phyloP scores from a whole-genome alignment of 2,797 vertebrate genomes.

The Champsocephalus esox region DNA sequence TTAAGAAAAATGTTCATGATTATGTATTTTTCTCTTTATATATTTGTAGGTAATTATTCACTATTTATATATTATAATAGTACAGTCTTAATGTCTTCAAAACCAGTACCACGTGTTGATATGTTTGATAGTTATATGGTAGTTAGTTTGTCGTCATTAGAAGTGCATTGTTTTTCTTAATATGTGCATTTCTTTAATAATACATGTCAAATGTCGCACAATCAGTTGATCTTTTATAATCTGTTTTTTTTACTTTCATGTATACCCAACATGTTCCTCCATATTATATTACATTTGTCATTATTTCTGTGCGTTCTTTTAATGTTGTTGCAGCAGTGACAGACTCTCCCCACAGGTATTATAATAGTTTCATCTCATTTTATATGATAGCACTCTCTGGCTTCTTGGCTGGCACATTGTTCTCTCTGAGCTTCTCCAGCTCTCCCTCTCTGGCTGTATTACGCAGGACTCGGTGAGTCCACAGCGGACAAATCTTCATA shows the following conservation, averaged over 20 bases:
- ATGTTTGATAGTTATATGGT: neutral
- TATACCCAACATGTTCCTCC: neutral
- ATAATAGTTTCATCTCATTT: constrained; percentile 51
- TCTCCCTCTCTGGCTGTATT: constrained; percentile 53
- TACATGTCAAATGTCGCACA: neutral
- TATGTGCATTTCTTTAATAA: neutral
- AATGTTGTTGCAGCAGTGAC: constrained; percentile 16
- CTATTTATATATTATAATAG: neutral
- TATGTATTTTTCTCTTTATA: neutral
- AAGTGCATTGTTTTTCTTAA: neutral
- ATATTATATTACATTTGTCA: neutral
- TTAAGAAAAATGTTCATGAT: neutral
- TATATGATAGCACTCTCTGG: constrained; percentile 36
- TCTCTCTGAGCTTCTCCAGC: constrained; percentile 49
- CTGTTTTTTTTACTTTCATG: neutral
- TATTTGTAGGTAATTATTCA: neutral
- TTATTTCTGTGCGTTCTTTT: neutral
- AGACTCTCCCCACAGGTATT: constrained; percentile 23
- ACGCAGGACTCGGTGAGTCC: constrained; percentile 61
- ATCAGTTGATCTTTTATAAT: neutral
- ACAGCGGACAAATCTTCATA: constrained; percentile 73
- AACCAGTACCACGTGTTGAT: neutral
- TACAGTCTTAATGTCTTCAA: neutral
- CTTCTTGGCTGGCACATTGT: constrained; percentile 46
- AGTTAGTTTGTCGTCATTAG: neutral